Evolutionary conservation across 1,140 invertebrate genomes (phyloP), one percentile per base, ranked within the genome.

Genomic region (Doryteuthis pealeii): DNA sequence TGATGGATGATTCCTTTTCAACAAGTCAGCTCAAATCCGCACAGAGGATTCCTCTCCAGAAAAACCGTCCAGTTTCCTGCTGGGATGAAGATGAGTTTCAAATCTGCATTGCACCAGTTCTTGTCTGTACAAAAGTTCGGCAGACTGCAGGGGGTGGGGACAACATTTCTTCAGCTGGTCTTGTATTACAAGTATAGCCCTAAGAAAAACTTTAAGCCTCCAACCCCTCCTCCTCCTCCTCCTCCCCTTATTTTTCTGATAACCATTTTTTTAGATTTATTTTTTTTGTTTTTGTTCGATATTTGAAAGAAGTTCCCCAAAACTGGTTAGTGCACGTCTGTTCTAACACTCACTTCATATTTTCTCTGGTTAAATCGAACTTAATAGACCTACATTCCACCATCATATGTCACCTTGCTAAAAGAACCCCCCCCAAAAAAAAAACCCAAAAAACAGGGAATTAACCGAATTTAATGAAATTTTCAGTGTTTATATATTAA

Each of bases 61-160:
- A 83, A 54, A 78, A 83, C 0, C 84, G 82, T 2, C 94, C 94
- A 18, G 93, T 96, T 4, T 91, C 93, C 4, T 96, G 95, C 84
- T 96, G 94, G 95, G 89, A 92, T 1, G 94, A 96, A 85, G 84
- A 85, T 30, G 83, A 90, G 65, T 90, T 93, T 12, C 89, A 93
- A 77, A 91, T 95, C 49, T 96, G 95, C 86, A 90, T 96, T 1
- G 93, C 94, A 0, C 94, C 94, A 1, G 94, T 94, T 3, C 86
- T 96, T 6, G 94, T 96, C 0, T 96, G 95, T 81, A 95, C 93
- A 0, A 89, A 94, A 78, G 93, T 93, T 2, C 90, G 92, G 66
- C 92, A 95, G 81, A 96, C 95, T 22, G 94, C 93, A 0, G 94
- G 95, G 0, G 94, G 94, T 18, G 94, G 95, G 1, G 94, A 96